phyloP scores from a whole-genome alignment of 2,888 invertebrate species.

The Agrochola macilenta region DNA sequence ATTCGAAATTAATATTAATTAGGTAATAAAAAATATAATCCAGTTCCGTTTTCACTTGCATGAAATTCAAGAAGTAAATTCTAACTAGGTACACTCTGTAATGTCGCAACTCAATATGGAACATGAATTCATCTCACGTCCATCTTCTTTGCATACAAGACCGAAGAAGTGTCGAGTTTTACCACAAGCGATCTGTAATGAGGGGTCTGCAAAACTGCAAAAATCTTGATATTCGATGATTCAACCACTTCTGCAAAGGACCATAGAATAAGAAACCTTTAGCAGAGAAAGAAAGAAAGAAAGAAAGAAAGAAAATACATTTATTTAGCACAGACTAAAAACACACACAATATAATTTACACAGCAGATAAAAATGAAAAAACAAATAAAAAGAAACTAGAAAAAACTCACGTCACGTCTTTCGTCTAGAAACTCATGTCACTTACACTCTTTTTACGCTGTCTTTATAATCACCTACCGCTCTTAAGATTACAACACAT shows the following conservation, averaged over 20 bases:
- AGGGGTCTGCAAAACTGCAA: constrained; percentile 27
- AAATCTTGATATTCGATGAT: background rate
- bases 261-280: background rate
- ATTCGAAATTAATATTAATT: background rate
- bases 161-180: background rate
- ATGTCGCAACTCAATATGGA: background rate
- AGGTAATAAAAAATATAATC: background rate
- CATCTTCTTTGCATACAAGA: constrained; percentile 3
- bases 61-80: background rate
- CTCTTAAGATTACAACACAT: too few species aligned
- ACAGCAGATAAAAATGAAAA: too few species aligned
- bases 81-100: background rate
- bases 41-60: background rate
- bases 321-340: too few species aligned
- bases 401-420: too few species aligned
- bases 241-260: background rate
- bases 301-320: too few species aligned
- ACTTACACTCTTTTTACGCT: too few species aligned
- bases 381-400: too few species aligned
- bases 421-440: background rate
- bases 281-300: too few species aligned
- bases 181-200: constrained; percentile 19
- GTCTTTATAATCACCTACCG: too few species aligned
- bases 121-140: constrained; percentile 24
- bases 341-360: too few species aligned